Percentiles rank a stretch among this genome's conserved stretches.
phyloP scores from a whole-genome alignment of 2,113 vertebrate species.

The Trematocara macrostoma region DNA sequence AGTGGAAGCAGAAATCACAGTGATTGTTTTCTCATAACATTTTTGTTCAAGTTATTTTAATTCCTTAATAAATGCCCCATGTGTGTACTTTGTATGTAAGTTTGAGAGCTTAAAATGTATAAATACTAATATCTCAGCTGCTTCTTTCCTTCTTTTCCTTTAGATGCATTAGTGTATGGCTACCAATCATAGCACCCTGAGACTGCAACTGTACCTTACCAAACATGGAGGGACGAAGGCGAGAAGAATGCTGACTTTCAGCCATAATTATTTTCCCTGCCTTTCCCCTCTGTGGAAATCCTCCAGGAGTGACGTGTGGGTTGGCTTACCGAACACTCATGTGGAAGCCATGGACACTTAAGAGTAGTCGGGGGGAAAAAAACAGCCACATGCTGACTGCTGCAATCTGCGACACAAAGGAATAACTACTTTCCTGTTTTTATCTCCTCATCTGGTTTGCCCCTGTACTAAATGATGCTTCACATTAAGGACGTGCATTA shows the following conservation, averaged over 20 bases:
- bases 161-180: slow-evolving; percentile 57
- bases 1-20: not conserved
- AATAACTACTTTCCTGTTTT: slow-evolving; percentile 20
- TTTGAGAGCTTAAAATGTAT: not conserved
- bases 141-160: not conserved
- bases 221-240: slow-evolving; percentile 44
- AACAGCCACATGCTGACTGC: slow-evolving; percentile 2
- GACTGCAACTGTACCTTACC: slow-evolving; percentile 35
- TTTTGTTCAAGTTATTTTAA: not conserved
- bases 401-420: slow-evolving; percentile 5
- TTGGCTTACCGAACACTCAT: slow-evolving; percentile 27
- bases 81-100: not conserved
- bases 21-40: no score
- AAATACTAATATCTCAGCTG: not conserved
- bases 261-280: slow-evolving; percentile 3
- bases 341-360: slow-evolving; percentile 42
- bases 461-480: slow-evolving; percentile 9
- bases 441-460: slow-evolving; percentile 6
- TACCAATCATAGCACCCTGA: slow-evolving; percentile 36
- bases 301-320: slow-evolving; percentile 28
- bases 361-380: not conserved
- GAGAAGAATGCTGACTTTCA: slow-evolving; percentile 52
- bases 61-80: not conserved
- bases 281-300: slow-evolving; percentile 40
- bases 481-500: not conserved